A percentile compares a stretch with the other conserved stretches of the same genome.
Evolutionary conservation across 2,797 vertebrate genomes (phyloP).

Genomic region (Antrozous pallidus): DNA sequence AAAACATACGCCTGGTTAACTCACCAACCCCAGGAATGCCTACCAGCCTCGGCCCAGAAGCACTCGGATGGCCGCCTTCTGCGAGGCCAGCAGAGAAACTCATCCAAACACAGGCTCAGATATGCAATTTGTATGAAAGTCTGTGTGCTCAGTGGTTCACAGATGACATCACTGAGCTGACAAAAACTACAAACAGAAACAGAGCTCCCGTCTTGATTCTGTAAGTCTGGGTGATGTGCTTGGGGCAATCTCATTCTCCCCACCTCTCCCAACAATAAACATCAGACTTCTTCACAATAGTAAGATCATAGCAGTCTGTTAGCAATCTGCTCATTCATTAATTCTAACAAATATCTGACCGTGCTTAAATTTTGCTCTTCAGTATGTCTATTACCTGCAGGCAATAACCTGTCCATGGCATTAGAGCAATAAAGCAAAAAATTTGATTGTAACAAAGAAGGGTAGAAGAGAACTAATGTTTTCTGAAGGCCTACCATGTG

Average conservation of each 20-base stretch:
- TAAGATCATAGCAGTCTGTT: background rate
- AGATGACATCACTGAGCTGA: background rate
- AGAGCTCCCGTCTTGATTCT: background rate
- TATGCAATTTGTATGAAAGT: background rate
- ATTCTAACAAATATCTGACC: background rate
- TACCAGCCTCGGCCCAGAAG: rapidly evolving
- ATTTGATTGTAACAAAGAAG: background rate
- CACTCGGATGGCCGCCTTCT: background rate
- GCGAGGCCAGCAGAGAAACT: background rate
- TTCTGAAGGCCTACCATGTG: background rate
- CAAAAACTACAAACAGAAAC: background rate
- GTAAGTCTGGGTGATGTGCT: background rate
- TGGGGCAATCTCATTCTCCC: background rate
- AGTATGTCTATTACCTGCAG: background rate
- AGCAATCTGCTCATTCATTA: background rate
- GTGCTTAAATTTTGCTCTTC: background rate
- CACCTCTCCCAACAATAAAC: background rate
- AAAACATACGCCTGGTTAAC: background rate
- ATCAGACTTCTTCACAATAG: background rate
- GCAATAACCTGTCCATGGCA: background rate
- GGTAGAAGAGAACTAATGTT: background rate
- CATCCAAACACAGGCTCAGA: background rate
- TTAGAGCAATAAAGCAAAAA: background rate
- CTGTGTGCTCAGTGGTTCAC: background rate
- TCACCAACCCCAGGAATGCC: background rate